Evolutionary conservation across 1,140 invertebrate species (phyloP).

Genomic region (Chymomyza costata): DNA sequence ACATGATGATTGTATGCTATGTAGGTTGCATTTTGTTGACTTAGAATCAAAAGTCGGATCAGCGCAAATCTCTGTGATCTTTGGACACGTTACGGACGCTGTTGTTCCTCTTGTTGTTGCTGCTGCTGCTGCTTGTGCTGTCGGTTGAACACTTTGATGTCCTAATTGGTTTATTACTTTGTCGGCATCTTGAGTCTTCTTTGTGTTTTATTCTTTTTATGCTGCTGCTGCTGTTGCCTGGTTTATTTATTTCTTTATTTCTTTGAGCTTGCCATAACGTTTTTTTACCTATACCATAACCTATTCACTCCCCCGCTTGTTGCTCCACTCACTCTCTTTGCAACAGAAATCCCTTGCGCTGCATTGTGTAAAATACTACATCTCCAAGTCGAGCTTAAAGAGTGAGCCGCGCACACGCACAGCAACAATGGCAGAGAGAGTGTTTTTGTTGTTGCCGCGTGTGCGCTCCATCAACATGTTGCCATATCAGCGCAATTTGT

Average conservation of each 20-base stretch:
- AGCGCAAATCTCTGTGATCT: slow-evolving; percentile 68
- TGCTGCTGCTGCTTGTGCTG: slow-evolving; percentile 43
- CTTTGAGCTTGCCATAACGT: slow-evolving; percentile 47
- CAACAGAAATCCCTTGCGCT: no score
- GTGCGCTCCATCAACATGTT: slow-evolving; percentile 72
- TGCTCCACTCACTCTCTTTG: no score
- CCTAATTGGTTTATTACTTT: slow-evolving; percentile 73
- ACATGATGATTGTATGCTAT: no score
- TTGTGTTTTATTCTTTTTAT: slow-evolving; percentile 24
- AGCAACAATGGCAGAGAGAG: slow-evolving; percentile 18
- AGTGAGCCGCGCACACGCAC: slow-evolving; percentile 22
- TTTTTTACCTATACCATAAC: slow-evolving; percentile 28
- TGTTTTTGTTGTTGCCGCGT: slow-evolving; percentile 62
- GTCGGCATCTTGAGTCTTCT: slow-evolving; percentile 69
- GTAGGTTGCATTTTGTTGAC: slow-evolving; percentile 65
- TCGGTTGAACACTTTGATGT: slow-evolving; percentile 72
- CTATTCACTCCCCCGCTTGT: slow-evolving; percentile 13
- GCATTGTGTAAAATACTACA: slow-evolving; percentile 38
- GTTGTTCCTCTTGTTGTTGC: slow-evolving; percentile 12
- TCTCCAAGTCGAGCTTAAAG: slow-evolving; percentile 1
- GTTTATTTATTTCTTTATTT: slow-evolving; percentile 73
- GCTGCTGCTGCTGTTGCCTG: slow-evolving; percentile 52
- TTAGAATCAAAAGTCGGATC: slow-evolving; percentile 68
- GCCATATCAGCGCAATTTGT: slow-evolving; percentile 71
- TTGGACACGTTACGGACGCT: slow-evolving; percentile 24